Conservation (phyloP, 1,140 invertebrate genomes). For the Prorops nasuta region DNA sequence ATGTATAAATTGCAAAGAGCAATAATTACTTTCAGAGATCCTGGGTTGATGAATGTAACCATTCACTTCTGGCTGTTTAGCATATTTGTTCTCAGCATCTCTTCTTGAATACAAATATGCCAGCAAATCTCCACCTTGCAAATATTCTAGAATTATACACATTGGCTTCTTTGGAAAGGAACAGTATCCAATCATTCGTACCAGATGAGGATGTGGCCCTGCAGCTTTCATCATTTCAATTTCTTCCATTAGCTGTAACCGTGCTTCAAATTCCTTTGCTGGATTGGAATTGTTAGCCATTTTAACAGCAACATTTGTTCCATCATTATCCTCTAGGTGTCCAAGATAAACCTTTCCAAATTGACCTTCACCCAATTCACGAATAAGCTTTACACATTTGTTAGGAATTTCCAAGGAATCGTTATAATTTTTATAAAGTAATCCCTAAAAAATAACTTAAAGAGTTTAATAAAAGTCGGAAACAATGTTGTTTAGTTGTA, state of each 20-base stretch:
- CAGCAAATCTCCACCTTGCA: conserved; percentile 76
- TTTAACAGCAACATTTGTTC: conserved; percentile 69
- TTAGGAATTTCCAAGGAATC: conserved; percentile 61
- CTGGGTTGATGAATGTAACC: too few relatives aligned
- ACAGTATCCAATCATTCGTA: conserved; percentile 76
- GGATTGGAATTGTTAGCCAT: conserved; percentile 56
- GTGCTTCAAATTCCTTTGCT: conserved; percentile 60
- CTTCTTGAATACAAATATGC: conserved; percentile 54
- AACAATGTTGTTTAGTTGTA: neutral
- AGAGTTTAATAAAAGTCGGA: neutral
- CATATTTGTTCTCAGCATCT: neutral
- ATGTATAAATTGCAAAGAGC: too few relatives aligned
- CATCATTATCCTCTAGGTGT: conserved; percentile 54
- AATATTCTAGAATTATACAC: conserved; percentile 77
- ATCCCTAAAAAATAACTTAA: conserved; percentile 29
- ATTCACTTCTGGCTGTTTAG: too few relatives aligned
- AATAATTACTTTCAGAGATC: conserved; percentile 8
- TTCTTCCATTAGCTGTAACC: conserved; percentile 70
- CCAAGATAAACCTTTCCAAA: conserved; percentile 73
- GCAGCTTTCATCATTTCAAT: conserved; percentile 78
- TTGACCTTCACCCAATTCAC: conserved; percentile 69
- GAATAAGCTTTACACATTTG: conserved; percentile 57
- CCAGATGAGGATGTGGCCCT: conserved; percentile 75
- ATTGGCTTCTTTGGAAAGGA: conserved; percentile 63
- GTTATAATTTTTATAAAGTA: conserved; percentile 23